These are phyloP conservation scores for Hyppa rectilinea DNA, from an alignment of 2,888 invertebrate genomes.

Conservation along the genomic window DNA sequence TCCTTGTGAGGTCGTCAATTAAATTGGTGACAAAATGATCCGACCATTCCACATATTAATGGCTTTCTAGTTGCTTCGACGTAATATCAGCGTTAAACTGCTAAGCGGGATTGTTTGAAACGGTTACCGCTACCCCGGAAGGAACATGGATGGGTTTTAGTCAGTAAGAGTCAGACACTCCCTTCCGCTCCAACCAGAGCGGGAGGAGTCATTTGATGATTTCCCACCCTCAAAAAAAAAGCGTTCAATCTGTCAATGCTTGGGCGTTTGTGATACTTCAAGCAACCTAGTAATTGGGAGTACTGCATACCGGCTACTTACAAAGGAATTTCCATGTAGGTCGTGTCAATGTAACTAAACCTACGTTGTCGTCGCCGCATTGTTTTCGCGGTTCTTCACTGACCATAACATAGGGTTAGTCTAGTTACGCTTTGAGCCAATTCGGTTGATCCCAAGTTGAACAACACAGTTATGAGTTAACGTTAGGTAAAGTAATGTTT, in stretches of 20 bases:
- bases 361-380: constrained; percentile 19
- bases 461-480: neutral
- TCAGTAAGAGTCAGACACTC: too few species aligned
- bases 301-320: constrained; percentile 17
- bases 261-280: constrained; percentile 14
- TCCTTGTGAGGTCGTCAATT: neutral
- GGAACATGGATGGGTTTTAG: too few species aligned
- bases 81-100: constrained; percentile 14
- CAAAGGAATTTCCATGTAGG: constrained; percentile 35
- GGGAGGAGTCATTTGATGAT: too few species aligned
- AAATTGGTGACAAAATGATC: neutral
- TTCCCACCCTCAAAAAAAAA: too few species aligned
- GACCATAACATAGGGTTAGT: neutral
- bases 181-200: too few species aligned
- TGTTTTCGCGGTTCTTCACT: constrained; percentile 30
- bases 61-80: neutral
- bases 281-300: constrained; percentile 14
- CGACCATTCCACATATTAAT: neutral
- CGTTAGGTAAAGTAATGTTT: constrained; percentile 5
- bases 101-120: too few species aligned
- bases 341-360: constrained; percentile 31
- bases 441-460: constrained; percentile 20
- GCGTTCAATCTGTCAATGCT: constrained; percentile 18
- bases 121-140: too few species aligned
- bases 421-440: constrained; percentile 11